These are phyloP conservation scores for Girardinichthys multiradiatus DNA, from an alignment of 2,113 vertebrate species.

Conservation along the genomic window DNA sequence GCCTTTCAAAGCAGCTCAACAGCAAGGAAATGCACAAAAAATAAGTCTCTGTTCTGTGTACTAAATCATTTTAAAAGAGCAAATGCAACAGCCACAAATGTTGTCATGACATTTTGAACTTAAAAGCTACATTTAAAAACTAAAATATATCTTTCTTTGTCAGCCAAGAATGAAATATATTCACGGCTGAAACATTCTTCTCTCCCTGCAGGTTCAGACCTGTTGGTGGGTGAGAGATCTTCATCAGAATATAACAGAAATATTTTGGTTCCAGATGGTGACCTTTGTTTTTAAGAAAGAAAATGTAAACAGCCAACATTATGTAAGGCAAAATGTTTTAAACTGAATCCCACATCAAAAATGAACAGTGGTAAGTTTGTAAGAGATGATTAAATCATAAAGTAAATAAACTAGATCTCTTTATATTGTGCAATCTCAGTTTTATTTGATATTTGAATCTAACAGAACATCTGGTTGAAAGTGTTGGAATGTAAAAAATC, in stretches of 20 bases:
- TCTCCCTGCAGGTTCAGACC: constrained; percentile 23
- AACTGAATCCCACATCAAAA: neutral
- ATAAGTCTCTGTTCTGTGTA: neutral
- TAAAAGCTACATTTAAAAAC: neutral
- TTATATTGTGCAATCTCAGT: neutral
- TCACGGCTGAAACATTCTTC: constrained; percentile 7
- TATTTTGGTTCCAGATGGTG: neutral
- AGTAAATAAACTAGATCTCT: neutral
- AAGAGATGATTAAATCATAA: neutral
- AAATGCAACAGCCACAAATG: neutral
- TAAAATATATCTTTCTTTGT: neutral
- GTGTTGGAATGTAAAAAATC: neutral
- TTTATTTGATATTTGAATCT: neutral
- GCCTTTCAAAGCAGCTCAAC: neutral
- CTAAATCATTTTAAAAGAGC: neutral
- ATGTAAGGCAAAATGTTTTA: neutral
- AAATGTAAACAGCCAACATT: neutral
- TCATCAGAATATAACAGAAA: neutral
- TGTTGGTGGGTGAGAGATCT: neutral
- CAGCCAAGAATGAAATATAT: constrained; percentile 8
- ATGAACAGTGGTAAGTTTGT: neutral
- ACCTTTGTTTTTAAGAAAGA: neutral
- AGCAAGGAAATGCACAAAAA: neutral
- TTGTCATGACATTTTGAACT: neutral
- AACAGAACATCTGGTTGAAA: neutral